Percentiles rank a stretch among this genome's conserved stretches.
Conservation (phyloP, 2,113 vertebrate genomes). For the Lontra canadensis region DNA sequence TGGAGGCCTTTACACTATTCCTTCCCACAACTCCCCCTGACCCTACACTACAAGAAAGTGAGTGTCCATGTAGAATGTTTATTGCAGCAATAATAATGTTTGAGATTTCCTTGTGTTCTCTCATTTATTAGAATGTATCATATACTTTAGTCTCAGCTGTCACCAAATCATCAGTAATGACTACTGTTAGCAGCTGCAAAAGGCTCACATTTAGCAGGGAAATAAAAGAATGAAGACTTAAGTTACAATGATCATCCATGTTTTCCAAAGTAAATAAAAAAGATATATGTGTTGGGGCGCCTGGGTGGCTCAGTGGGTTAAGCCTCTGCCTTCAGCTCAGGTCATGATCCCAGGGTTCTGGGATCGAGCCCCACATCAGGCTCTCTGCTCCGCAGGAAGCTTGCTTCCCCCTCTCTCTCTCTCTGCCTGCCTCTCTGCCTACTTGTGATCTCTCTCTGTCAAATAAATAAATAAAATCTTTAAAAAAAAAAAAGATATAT, state of each 20-base stretch:
- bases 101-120: neutral
- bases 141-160: neutral
- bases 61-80: neutral
- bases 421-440: no score
- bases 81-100: neutral
- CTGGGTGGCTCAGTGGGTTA: no score
- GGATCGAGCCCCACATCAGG: no score
- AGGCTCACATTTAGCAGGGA: neutral
- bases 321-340: no score
- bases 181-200: neutral
- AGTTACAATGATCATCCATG: neutral
- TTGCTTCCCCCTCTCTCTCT: no score
- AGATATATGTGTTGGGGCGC: neutral
- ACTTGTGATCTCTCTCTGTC: no score
- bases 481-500: neutral
- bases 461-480: no score
- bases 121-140: neutral
- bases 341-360: no score
- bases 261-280: slow-evolving; percentile 16
- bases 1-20: neutral
- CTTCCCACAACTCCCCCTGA: neutral
- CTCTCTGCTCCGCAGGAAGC: no score
- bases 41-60: neutral
- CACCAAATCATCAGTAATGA: neutral
- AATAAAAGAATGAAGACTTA: neutral